Evolutionary conservation across 2,797 vertebrate genomes (phyloP).

Genomic region (Adrianichthys oophorus): DNA sequence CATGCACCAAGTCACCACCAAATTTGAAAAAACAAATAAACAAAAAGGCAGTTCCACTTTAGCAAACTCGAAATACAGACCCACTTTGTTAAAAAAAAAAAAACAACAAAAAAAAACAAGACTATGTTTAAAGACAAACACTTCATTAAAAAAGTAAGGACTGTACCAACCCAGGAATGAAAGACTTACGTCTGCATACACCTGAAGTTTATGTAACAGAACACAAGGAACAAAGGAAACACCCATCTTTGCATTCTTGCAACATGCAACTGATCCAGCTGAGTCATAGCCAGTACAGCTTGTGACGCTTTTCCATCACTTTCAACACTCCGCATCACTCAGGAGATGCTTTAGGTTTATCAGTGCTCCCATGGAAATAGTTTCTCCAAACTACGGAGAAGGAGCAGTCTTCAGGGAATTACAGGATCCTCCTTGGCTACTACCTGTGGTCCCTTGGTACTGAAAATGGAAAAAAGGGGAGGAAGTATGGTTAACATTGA

Average conservation of each 20-base stretch:
- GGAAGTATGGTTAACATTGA: neutral
- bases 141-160: conserved; percentile 1
- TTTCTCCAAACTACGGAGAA: conserved; percentile 71
- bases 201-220: conserved; percentile 55
- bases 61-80: conserved; percentile 71
- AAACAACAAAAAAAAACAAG: conserved; percentile 20
- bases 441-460: conserved; percentile 74
- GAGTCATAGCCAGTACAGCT: conserved; percentile 44
- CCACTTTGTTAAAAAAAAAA: conserved; percentile 69
- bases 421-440: conserved; percentile 81
- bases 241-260: conserved; percentile 74
- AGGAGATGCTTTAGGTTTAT: conserved; percentile 27
- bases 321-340: conserved; percentile 22
- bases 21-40: conserved; percentile 30
- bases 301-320: conserved; percentile 34
- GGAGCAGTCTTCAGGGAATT: conserved; percentile 80
- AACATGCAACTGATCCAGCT: conserved; percentile 85
- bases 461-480: conserved; percentile 29
- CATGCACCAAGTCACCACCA: conserved; percentile 77
- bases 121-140: conserved; percentile 59
- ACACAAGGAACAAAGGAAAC: conserved; percentile 71
- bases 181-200: conserved; percentile 58
- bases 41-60: conserved; percentile 65
- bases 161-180: conserved; percentile 59
- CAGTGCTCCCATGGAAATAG: conserved; percentile 26